Conservation (phyloP, 2,113 vertebrate species). For the Nesoenas mayeri region DNA sequence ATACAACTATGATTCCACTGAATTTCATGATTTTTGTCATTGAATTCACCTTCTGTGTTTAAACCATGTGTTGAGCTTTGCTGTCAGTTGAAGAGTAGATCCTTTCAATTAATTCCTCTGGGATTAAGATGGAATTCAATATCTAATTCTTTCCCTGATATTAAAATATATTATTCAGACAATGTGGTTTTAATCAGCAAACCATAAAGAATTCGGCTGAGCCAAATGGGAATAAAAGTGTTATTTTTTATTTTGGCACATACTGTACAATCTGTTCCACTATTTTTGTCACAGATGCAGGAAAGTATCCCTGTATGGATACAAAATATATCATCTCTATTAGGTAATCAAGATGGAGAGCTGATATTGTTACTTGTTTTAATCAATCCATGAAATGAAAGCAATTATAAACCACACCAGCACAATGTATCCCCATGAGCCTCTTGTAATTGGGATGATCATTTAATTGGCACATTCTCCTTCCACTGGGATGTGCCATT, state of each 20-base stretch:
- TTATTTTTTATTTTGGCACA: constrained; percentile 31
- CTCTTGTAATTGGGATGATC: constrained; percentile 64
- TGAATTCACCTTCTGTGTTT: neutral
- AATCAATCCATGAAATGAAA: constrained; percentile 66
- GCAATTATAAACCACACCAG: constrained; percentile 41
- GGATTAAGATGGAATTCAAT: neutral
- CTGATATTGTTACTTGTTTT: constrained; percentile 47
- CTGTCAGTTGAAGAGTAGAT: neutral
- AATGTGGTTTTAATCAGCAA: neutral
- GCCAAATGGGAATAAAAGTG: neutral
- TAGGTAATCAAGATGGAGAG: constrained; percentile 48
- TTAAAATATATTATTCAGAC: neutral
- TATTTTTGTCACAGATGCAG: constrained; percentile 20
- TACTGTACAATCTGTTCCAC: neutral
- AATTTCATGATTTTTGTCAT: neutral
- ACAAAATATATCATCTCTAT: constrained; percentile 43
- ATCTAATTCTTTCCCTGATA: neutral
- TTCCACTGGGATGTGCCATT: constrained; percentile 39
- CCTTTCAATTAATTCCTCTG: neutral
- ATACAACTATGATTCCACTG: neutral
- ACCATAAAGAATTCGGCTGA: neutral
- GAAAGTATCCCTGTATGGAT: neutral
- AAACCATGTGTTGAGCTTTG: neutral
- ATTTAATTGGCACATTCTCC: constrained; percentile 66
- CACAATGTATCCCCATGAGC: constrained; percentile 48